Conservation (phyloP, 1,140 invertebrate genomes). For the Heliconius hermathena region DNA sequence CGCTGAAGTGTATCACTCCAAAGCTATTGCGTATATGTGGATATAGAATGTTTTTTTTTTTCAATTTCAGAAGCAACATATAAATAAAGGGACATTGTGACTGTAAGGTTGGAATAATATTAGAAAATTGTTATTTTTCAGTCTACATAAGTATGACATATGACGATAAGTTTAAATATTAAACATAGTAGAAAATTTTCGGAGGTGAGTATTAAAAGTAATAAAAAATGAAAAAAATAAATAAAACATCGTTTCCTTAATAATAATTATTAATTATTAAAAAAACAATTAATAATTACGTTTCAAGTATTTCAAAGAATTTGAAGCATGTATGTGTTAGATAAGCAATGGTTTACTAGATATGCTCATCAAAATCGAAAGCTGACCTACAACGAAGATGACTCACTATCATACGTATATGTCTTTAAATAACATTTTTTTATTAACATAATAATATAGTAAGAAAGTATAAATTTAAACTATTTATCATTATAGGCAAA, state of each 20-base stretch:
- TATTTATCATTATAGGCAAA: background rate
- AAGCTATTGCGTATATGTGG: background rate
- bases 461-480: background rate
- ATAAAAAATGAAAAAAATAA: too few relatives aligned
- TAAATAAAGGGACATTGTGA: background rate
- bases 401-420: constrained; percentile 22
- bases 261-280: too few relatives aligned
- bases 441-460: background rate
- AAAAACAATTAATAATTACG: background rate
- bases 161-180: too few relatives aligned
- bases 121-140: too few relatives aligned
- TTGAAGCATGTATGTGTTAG: constrained; percentile 26
- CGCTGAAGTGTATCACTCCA: background rate
- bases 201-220: too few relatives aligned
- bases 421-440: too few relatives aligned
- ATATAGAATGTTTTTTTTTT: background rate
- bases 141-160: too few relatives aligned
- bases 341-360: constrained; percentile 29
- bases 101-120: too few relatives aligned
- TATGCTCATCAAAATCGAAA: constrained; percentile 23
- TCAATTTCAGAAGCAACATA: background rate
- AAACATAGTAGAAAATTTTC: too few relatives aligned
- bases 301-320: background rate
- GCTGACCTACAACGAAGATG: constrained; percentile 22
- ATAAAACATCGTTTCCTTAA: too few relatives aligned